Percentiles rank a stretch among this genome's conserved stretches.
Evolutionary conservation across 2,888 invertebrate genomes (phyloP).

Genomic region (Lasioglossum villosulum): DNA sequence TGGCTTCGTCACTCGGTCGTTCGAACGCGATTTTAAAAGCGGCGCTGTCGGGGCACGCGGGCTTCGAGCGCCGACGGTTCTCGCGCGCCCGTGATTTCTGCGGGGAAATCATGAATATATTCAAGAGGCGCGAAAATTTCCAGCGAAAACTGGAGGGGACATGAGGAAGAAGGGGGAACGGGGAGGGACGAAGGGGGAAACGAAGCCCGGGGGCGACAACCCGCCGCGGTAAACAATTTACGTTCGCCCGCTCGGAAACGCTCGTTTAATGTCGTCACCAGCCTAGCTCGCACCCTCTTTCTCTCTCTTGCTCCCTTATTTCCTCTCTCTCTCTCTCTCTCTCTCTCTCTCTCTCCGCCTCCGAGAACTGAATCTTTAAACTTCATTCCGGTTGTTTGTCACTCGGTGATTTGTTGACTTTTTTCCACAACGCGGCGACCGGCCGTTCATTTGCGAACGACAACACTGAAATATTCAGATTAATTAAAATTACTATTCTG

Average conservation of each 20-base stretch:
- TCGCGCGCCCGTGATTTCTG: slow-evolving; percentile 59
- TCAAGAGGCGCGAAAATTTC: slow-evolving; percentile 74
- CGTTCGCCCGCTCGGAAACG: slow-evolving; percentile 44
- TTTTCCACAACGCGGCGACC: slow-evolving; percentile 15
- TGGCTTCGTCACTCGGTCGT: slow-evolving; percentile 61
- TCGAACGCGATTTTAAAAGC: slow-evolving; percentile 68
- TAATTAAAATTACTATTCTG: slow-evolving; percentile 17
- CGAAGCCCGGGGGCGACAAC: slow-evolving; percentile 8
- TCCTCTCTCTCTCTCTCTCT: too few relatives aligned
- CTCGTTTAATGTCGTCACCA: slow-evolving; percentile 61
- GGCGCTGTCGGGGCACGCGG: slow-evolving; percentile 48
- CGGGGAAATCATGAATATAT: slow-evolving; percentile 76
- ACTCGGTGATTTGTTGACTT: slow-evolving; percentile 13
- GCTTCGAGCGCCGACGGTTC: slow-evolving; percentile 15
- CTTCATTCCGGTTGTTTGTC: slow-evolving; percentile 26
- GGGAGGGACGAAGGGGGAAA: background rate
- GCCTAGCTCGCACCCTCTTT: background rate
- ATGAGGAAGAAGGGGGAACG: background rate
- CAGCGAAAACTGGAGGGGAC: slow-evolving; percentile 28
- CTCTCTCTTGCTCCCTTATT: background rate
- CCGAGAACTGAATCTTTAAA: slow-evolving; percentile 37
- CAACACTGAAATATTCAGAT: slow-evolving; percentile 29
- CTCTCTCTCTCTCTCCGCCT: background rate
- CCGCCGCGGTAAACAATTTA: slow-evolving; percentile 69
- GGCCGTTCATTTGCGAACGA: slow-evolving; percentile 24